Base-by-base conservation (phyloP, 2,888 invertebrate genomes). In the Macrosiphum euphorbiae region DNA sequence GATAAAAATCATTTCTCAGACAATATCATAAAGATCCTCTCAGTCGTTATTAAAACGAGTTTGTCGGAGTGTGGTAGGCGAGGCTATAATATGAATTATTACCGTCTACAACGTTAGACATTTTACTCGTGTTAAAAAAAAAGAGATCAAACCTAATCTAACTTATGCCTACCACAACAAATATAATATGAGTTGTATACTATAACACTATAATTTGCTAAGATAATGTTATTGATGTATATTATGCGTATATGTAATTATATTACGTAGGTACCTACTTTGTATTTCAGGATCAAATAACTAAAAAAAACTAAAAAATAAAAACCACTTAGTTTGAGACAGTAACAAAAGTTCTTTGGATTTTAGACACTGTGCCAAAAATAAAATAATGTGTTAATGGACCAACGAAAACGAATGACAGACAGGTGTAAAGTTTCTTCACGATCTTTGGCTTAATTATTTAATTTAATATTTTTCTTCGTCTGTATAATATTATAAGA, bases 11-110 rank as follows among this genome's bases (percentile, higher is more conserved):
- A 58, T 85, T 85, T 58, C 85, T 91, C 50, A n/a, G 44, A 44
- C 85, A 58, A 91, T 91, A 91, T 58, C 55, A 58, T 91, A 85
- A 91, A 91, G 85, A 91, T 91, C 44, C 41, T 44, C 44, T 44
- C 20, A 47, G 91, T 52, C 52, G 85, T 91, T 90, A 90, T 90
- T 90, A 78, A 85, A 91, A 91, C 85, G 91, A 85, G 91, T 91
- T 91, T 85, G 85, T 58, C n/a, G 44, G 58, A 91, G 58, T 55
- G 52, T 44, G 35, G 44, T 58, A 85, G 44, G 55, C 55, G 58
- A 58, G 44, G 24, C 16, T 58, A 55, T 85, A n/a, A n/a, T 85
- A 85, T 91, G 41, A 44, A 55, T 52, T 91, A 91, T 91, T 85
- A 91, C 91, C 41, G 91, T 85, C 85, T 85, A 91, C 28, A 58